phyloP scores from a whole-genome alignment of 1,140 invertebrate species.

The Anoplophora glabripennis region DNA sequence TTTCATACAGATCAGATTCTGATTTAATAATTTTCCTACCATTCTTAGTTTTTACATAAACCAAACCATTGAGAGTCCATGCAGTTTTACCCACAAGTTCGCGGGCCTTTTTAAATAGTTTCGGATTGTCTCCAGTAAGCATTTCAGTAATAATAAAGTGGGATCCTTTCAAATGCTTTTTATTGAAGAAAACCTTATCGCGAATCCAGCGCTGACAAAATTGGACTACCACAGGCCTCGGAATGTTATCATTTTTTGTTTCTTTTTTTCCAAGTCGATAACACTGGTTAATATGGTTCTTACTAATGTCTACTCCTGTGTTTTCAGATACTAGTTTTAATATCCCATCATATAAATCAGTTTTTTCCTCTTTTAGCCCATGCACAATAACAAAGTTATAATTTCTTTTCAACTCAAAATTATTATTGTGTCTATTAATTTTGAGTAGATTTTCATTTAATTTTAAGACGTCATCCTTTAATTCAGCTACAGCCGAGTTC shows the following conservation, averaged over 20 bases:
- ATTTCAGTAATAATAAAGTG: slow-evolving; percentile 5
- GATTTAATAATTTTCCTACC: too few relatives aligned
- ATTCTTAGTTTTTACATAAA: too few relatives aligned
- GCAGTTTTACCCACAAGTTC: not conserved
- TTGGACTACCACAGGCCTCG: slow-evolving; percentile 1
- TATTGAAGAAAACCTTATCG: not conserved
- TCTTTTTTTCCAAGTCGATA: slow-evolving; percentile 9
- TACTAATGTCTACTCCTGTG: not conserved
- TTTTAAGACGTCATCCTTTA: too few relatives aligned
- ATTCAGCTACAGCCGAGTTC: too few relatives aligned
- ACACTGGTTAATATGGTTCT: not conserved
- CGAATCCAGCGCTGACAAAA: not conserved
- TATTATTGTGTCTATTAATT: too few relatives aligned
- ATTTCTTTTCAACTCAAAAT: too few relatives aligned
- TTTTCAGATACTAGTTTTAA: slow-evolving; percentile 1
- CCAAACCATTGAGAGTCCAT: too few relatives aligned
- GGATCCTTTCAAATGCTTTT: not conserved
- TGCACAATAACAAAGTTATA: too few relatives aligned
- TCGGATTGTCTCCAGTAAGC: slow-evolving; percentile 1
- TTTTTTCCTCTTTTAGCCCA: too few relatives aligned
- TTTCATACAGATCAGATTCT: too few relatives aligned
- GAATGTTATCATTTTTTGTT: not conserved
- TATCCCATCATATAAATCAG: not conserved
- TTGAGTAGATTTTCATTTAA: too few relatives aligned
- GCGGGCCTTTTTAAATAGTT: not conserved